Evolutionary conservation across 1,140 invertebrate species (phyloP).

Genomic region (Phortica variegata): DNA sequence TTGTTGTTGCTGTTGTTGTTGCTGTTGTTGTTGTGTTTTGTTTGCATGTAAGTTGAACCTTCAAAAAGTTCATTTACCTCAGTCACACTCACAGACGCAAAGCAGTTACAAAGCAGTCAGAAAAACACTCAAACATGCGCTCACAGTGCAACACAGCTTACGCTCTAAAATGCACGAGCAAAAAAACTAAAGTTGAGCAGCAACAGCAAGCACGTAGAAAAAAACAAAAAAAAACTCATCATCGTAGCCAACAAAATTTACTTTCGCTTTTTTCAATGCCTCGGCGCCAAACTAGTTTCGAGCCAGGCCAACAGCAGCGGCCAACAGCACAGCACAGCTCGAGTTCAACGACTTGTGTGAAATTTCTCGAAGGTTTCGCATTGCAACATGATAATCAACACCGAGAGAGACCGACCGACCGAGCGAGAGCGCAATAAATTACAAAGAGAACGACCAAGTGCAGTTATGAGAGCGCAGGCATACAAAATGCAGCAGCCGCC

Average conservation of each 20-base stretch:
- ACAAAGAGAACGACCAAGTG: background rate
- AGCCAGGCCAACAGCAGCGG: slow-evolving; percentile 26
- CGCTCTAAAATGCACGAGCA: slow-evolving; percentile 7
- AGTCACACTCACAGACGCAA: background rate
- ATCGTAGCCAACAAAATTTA: slow-evolving; percentile 41
- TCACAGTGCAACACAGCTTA: slow-evolving; percentile 16
- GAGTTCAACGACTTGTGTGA: slow-evolving; percentile 55
- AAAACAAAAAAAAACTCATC: slow-evolving; percentile 1
- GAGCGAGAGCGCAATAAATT: too few relatives aligned
- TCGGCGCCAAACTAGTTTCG: slow-evolving; percentile 52
- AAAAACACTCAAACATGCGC: slow-evolving; percentile 18
- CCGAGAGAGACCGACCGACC: too few relatives aligned
- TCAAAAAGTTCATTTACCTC: slow-evolving; percentile 58
- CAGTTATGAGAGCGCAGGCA: too few relatives aligned
- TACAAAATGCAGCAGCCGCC: background rate
- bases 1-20: background rate
- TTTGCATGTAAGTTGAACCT: slow-evolving; percentile 55
- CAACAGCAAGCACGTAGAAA: slow-evolving; percentile 2
- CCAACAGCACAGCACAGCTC: slow-evolving; percentile 16
- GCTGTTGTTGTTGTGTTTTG: slow-evolving; percentile 18
- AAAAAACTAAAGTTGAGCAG: slow-evolving; percentile 5
- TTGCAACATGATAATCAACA: slow-evolving; percentile 38
- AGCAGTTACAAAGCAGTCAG: slow-evolving; percentile 4
- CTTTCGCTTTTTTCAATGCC: slow-evolving; percentile 57
- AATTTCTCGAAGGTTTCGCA: slow-evolving; percentile 56